These are phyloP conservation scores for Ditula angustiorana DNA, from an alignment of 2,888 invertebrate genomes.

Conservation along the genomic window DNA sequence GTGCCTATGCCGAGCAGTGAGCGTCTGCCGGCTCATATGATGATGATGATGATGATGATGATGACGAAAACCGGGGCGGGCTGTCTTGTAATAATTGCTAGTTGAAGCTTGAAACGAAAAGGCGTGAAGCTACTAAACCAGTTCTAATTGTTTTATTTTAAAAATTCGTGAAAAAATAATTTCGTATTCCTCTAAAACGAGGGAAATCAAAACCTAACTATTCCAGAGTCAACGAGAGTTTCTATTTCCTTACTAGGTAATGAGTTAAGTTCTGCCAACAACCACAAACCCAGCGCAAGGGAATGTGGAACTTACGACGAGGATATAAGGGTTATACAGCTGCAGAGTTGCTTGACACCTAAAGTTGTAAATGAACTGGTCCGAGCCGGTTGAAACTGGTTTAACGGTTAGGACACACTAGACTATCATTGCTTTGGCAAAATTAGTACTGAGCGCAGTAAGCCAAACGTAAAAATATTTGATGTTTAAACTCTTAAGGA, in stretches of 20 bases:
- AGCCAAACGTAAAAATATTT: no score
- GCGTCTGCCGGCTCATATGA: no score
- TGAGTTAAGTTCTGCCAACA: conserved; percentile 16
- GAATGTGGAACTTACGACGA: background rate
- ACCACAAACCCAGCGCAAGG: background rate
- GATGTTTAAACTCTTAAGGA: no score
- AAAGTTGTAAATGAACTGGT: conserved; percentile 17
- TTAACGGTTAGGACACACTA: background rate
- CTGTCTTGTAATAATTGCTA: no score
- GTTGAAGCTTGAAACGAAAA: no score
- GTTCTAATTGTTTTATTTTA: no score
- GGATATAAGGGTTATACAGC: background rate
- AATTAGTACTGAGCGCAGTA: no score
- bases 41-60: no score
- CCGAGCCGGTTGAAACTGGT: background rate
- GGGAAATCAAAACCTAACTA: conserved; percentile 16
- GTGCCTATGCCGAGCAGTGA: no score
- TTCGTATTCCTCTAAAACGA: background rate
- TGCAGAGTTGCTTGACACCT: background rate
- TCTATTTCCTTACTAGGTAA: conserved; percentile 6
- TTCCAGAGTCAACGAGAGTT: conserved; percentile 6
- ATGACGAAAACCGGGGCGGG: no score
- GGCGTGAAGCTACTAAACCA: no score
- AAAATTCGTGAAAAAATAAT: no score
- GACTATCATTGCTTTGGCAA: background rate